A percentile compares a stretch with the other conserved stretches of the same genome.
phyloP scores from a whole-genome alignment of 1,140 invertebrate genomes.

The Spodoptera frugiperda region DNA sequence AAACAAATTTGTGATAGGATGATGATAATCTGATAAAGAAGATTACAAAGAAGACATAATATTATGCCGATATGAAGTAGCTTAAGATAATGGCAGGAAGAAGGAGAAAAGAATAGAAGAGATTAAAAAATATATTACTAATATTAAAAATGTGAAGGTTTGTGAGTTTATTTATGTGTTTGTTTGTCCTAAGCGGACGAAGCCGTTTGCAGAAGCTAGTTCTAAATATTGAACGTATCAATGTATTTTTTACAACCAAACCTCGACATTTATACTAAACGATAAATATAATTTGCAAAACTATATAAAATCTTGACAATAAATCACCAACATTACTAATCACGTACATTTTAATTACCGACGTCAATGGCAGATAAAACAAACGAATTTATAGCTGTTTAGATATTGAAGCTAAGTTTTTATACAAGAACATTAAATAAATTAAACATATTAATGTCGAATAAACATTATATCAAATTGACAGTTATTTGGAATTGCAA shows the following conservation, averaged over 20 bases:
- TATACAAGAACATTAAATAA: background rate
- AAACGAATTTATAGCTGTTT: background rate
- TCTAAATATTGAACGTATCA: too few species aligned
- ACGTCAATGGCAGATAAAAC: background rate
- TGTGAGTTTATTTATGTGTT: too few species aligned
- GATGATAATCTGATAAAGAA: too few species aligned
- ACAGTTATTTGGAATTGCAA: background rate
- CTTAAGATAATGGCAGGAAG: too few species aligned
- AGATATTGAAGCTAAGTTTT: background rate
- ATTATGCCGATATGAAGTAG: too few species aligned
- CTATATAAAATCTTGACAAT: constrained; percentile 12
- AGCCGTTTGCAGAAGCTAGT: too few species aligned
- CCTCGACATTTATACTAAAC: constrained; percentile 9
- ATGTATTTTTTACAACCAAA: background rate
- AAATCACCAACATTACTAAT: background rate
- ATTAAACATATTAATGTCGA: background rate
- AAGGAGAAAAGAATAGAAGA: too few species aligned
- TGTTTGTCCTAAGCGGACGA: too few species aligned
- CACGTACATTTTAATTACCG: background rate
- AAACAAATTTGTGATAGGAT: too few species aligned
- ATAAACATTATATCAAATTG: constrained; percentile 6
- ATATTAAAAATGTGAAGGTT: too few species aligned
- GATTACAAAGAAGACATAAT: too few species aligned
- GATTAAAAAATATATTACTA: too few species aligned
- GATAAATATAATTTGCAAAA: background rate